Evolutionary conservation across 2,113 vertebrate species (phyloP), one percentile per base, ranked within the genome.

Genomic region (Poicephalus gulielmi): DNA sequence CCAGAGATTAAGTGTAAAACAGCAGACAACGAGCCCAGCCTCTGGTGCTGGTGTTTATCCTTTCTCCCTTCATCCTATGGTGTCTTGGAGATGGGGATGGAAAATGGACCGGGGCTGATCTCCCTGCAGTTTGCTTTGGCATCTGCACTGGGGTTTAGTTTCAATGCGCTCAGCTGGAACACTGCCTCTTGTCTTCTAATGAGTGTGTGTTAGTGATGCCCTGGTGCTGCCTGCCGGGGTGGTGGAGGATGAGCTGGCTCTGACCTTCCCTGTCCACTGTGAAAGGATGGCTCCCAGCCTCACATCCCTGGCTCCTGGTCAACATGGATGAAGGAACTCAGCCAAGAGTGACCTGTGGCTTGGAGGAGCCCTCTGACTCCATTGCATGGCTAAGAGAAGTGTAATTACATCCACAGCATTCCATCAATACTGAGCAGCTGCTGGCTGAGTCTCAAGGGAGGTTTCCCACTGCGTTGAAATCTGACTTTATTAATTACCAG

Each of bases 401-500:
- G 71, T 91, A 92, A 96, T 97, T 95, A 95, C 83, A 59, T 28
- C 41, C 3, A 0, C 4, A 52, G 83, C 41, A 5, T 86, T 76
- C 82, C 79, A 86, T 83, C 74, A 49, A 11, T 37, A 46, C 30
- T 27, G 60, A 70, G 49, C 78, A 82, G 92, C 83, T 62, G 89
- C 31, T 57, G 53, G 53, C 81, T 88, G 71, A 8, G 39, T 91
- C 93, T 83, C 89, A 10, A 55, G 92, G 77, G 94, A 94, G 66
- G 84, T 35, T 85, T 95, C 75, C 76, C 81, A 52, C 43, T 86
- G 89, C 19, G 0, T 17, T 70, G 84, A 92, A 94, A 92, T 80
- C 44, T 88, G 88, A 88, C 92, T 91, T 95, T 86, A 94, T 97
- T 97, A 94, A 97, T 95, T 93, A 97, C 49, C 84, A 76, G 67